Conservation (phyloP, 2,888 invertebrate genomes). For the Callyntrura sp. region DNA sequence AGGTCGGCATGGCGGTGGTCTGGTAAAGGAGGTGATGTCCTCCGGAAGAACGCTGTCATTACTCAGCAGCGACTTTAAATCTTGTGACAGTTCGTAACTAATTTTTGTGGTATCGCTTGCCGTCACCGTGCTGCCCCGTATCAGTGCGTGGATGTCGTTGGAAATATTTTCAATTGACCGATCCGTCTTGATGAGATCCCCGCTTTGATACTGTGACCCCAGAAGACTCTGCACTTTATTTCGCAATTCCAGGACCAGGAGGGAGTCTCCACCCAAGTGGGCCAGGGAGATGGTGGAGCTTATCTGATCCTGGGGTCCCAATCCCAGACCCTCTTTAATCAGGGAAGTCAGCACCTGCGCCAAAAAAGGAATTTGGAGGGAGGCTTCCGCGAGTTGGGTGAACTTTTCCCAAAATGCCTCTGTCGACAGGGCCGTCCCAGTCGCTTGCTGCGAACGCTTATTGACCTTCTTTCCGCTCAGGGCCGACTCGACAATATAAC, state of each 20-base stretch:
- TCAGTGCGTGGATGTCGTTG: too few relatives aligned
- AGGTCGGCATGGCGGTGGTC: too few relatives aligned
- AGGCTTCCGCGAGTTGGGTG: constrained; percentile 24
- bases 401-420: constrained; percentile 45
- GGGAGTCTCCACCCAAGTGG: constrained; percentile 72
- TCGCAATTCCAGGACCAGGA: constrained; percentile 77
- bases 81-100: neutral
- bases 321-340: constrained; percentile 52
- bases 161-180: too few relatives aligned
- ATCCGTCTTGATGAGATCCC: neutral
- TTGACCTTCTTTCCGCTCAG: too few relatives aligned
- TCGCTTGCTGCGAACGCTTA: too few relatives aligned
- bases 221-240: constrained; percentile 71
- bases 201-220: constrained; percentile 60
- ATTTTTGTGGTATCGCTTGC: neutral
- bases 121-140: constrained; percentile 49
- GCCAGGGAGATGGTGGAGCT: constrained; percentile 61
- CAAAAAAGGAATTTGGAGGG: constrained; percentile 20
- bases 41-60: constrained; percentile 66
- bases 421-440: too few relatives aligned
- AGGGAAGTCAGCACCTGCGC: neutral
- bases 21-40: too few relatives aligned
- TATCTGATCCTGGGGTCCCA: constrained; percentile 53
- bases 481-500: too few relatives aligned
- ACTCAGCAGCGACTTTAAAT: constrained; percentile 48